Base-by-base conservation (phyloP, 2,797 vertebrate species). In the Eospalax fontanierii region DNA sequence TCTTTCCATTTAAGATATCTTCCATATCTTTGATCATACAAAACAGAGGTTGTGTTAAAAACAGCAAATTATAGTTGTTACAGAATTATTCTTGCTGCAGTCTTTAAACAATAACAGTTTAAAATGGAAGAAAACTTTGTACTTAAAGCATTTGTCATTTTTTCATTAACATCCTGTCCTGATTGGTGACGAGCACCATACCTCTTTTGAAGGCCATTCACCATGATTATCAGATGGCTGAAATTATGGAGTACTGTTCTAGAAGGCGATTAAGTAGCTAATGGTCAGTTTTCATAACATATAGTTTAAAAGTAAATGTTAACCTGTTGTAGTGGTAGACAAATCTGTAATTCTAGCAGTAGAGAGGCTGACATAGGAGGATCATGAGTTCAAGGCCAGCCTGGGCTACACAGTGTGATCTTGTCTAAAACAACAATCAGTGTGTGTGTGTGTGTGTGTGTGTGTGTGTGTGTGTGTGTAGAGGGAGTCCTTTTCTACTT, bases 1-100 rank as follows among this genome's bases (percentile, higher is more conserved):
- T 86, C 50, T 96, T 92, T 71, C 88, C 68, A 33, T 88, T 95
- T 87, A 46, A n/a, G n/a, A n/a, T n/a, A n/a, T n/a, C n/a, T n/a
- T n/a, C n/a, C n/a, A n/a, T n/a, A n/a, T n/a, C n/a, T n/a, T n/a
- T 94, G 46, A 18, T 70, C 38, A 81, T 65, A 74, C 8, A 75
- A n/a, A 91, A 50, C 21, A 89, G 65, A 88, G 26, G 3, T 59
- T 84, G 38, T 87, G 21, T 73, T 85, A 63, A 82, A 86, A 92
- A 24, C 24, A 78, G 14, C 78, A 79, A 91, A 80, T 80, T 84
- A 71, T 59, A 81, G 70, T 76, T 87, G 24, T 81, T 91, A 61
- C 70, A 70, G 59, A 54, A 88, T 75, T 66, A 65, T 22, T 87
- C 14, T 54, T 92, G 66, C 82, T 70, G 1, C n/a, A 68, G 76